Conservation (phyloP, 92 coral and sea anemone species). For the Galaxea fascicularis region DNA sequence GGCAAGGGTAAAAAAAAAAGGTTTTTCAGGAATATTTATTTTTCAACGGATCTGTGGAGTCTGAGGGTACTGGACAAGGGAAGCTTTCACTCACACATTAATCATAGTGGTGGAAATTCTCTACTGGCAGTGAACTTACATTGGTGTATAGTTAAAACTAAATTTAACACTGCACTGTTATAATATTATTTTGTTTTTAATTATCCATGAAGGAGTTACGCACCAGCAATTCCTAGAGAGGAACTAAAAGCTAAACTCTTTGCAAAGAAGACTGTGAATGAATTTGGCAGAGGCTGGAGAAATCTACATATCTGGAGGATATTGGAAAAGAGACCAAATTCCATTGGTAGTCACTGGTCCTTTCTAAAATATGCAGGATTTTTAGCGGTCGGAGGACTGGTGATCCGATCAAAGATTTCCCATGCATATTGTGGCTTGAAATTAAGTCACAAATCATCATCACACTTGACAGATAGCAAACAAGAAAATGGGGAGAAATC, state of each 20-base stretch:
- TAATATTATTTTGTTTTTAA: not conserved
- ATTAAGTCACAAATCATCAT: constrained; percentile 86
- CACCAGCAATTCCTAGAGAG: not conserved
- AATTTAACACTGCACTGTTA: not conserved
- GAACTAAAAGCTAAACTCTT: not conserved
- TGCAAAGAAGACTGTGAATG: not conserved
- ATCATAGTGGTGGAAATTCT: no score
- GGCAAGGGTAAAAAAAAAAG: no score
- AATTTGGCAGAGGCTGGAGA: not conserved
- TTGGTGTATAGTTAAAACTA: no score
- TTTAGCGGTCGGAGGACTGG: constrained; percentile 35
- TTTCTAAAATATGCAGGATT: constrained; percentile 40
- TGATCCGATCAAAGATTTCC: constrained; percentile 49
- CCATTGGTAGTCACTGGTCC: constrained; percentile 3
- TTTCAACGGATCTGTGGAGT: no score
- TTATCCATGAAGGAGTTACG: constrained; percentile 1
- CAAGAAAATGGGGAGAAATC: constrained; percentile 32
- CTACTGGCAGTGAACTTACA: no score
- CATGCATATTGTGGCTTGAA: constrained; percentile 90
- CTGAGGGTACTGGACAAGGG: no score
- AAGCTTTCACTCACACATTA: no score
- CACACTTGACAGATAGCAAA: constrained; percentile 10
- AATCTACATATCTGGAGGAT: constrained; percentile 27
- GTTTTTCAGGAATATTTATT: no score
- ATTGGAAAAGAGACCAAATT: constrained; percentile 32